Percentiles rank a stretch among this genome's conserved stretches.
Evolutionary conservation across 2,113 vertebrate genomes (phyloP).

Genomic region (Protomyctophum bolini): DNA sequence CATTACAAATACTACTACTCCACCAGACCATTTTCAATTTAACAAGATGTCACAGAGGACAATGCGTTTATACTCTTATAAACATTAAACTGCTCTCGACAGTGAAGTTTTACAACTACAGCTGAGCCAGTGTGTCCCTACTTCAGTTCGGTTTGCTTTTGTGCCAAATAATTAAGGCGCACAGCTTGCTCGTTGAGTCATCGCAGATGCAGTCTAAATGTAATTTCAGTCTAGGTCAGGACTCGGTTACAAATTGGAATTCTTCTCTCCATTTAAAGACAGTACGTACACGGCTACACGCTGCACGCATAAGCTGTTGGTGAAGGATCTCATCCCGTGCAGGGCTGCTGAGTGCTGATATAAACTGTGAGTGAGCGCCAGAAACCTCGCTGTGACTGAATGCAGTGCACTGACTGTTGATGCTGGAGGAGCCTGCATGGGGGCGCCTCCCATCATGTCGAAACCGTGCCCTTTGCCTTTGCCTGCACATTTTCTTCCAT

Average conservation of each 20-base stretch:
- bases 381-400: neutral
- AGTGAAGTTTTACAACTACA: constrained; percentile 21
- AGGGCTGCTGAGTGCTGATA: constrained; percentile 5
- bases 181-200: neutral
- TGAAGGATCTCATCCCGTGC: neutral
- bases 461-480: constrained; percentile 13
- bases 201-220: too few species aligned
- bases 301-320: neutral
- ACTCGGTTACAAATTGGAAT: neutral
- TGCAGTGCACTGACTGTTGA: neutral
- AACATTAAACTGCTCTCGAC: neutral
- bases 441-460: constrained; percentile 30
- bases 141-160: constrained; percentile 7
- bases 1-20: neutral
- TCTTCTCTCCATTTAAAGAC: neutral
- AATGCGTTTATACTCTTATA: neutral
- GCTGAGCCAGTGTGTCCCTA: neutral
- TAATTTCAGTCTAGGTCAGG: neutral
- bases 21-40: neutral
- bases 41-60: neutral
- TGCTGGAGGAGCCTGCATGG: neutral
- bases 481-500: neutral
- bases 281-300: neutral
- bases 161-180: neutral
- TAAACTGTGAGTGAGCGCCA: constrained; percentile 30